Percentiles rank a stretch among this genome's conserved stretches.
These are phyloP conservation scores for fruit fly (Drosophila melanogaster) DNA, from an alignment of 1,140 invertebrate species.

Conservation along the genomic window Release_6_plus_ISO1_MT NT_033779.5:6819001-6819500, in stretches of 20 bases:
- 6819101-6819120: neutral
- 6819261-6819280: slow-evolving; percentile 79
- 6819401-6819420: slow-evolving; percentile 3
- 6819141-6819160: slow-evolving; percentile 10
- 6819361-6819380: slow-evolving; percentile 46
- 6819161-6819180: slow-evolving; percentile 55
- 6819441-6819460: neutral
- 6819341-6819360: slow-evolving; percentile 81
- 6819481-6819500: slow-evolving; percentile 19
- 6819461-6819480: neutral
- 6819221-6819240: slow-evolving; percentile 37
- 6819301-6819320: slow-evolving; percentile 81
- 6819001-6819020: slow-evolving; percentile 60
- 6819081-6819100: neutral
- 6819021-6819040: slow-evolving; percentile 73
- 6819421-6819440: slow-evolving; percentile 27
- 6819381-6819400: slow-evolving; percentile 41
- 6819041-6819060: slow-evolving; percentile 41
- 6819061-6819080: slow-evolving; percentile 63
- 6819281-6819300: slow-evolving; percentile 53
- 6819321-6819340: slow-evolving; percentile 79
- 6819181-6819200: slow-evolving; percentile 19
- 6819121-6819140: neutral
- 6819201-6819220: slow-evolving; percentile 9
- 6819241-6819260: slow-evolving; percentile 74